These are phyloP conservation scores for Ancistrus triradiatus DNA, from an alignment of 2,113 vertebrate genomes.

Conservation along the genomic window DNA sequence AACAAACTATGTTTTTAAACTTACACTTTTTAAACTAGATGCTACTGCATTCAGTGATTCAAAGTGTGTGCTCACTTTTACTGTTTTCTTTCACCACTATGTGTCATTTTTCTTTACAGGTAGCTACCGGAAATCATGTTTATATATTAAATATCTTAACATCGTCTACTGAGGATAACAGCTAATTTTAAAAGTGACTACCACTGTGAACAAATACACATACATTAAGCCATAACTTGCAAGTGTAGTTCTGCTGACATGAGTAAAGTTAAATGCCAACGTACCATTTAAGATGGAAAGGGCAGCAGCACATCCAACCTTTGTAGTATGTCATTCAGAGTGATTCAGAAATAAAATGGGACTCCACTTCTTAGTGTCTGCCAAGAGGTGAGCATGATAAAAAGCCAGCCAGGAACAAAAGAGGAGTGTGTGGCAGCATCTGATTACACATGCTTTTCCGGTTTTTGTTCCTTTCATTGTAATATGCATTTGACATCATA, in stretches of 20 bases:
- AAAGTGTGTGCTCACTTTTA: too few relatives aligned
- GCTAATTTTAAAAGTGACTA: slow-evolving; percentile 37
- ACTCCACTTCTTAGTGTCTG: slow-evolving; percentile 57
- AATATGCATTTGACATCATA: too few relatives aligned
- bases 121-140: too few relatives aligned
- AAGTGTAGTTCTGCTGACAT: slow-evolving; percentile 74
- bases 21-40: too few relatives aligned
- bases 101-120: too few relatives aligned
- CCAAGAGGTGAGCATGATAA: slow-evolving; percentile 39
- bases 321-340: slow-evolving; percentile 76
- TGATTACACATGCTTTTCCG: slow-evolving; percentile 11
- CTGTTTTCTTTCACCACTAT: too few relatives aligned
- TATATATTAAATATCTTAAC: slow-evolving; percentile 25
- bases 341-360: slow-evolving; percentile 68
- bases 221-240: slow-evolving; percentile 62
- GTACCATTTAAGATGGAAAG: slow-evolving; percentile 81
- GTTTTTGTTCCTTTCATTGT: too few relatives aligned
- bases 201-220: slow-evolving; percentile 49
- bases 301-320: slow-evolving; percentile 72
- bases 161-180: slow-evolving; percentile 25
- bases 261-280: slow-evolving; percentile 78
- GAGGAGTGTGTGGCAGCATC: slow-evolving; percentile 15
- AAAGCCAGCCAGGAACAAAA: slow-evolving; percentile 27
- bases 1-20: too few relatives aligned
- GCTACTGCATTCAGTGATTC: too few relatives aligned